Evolutionary conservation across 2,797 vertebrate genomes (phyloP).

Genomic region (Kryptolebias ocellatus): DNA sequence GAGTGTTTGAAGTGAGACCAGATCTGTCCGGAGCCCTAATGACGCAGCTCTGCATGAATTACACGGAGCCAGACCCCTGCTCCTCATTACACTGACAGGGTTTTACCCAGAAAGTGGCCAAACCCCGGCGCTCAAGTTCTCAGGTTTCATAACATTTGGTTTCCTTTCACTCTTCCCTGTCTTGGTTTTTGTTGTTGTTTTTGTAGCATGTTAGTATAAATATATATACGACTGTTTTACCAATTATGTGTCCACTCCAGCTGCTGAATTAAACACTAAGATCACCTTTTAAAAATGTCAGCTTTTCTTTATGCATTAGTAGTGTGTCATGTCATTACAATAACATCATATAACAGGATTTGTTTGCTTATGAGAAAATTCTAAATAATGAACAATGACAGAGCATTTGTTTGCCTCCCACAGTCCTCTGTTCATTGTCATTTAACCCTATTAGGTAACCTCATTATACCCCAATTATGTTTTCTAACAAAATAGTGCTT

Average conservation of each 20-base stretch:
- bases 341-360: background rate
- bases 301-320: too few species aligned
- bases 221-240: background rate
- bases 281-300: too few species aligned
- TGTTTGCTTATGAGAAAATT: conserved; percentile 2
- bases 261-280: too few species aligned
- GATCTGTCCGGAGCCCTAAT: conserved; percentile 65
- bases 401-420: background rate
- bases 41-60: conserved; percentile 60
- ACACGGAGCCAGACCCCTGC: conserved; percentile 40
- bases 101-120: conserved; percentile 32
- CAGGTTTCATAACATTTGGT: conserved; percentile 31
- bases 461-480: conserved; percentile 3
- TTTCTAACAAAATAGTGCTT: background rate
- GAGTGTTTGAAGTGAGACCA: conserved; percentile 71
- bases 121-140: conserved; percentile 39
- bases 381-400: too few species aligned
- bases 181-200: background rate
- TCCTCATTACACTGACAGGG: conserved; percentile 26
- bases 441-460: conserved; percentile 6
- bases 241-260: background rate
- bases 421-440: background rate
- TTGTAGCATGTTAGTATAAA: background rate
- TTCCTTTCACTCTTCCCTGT: conserved; percentile 14
- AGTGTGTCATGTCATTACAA: background rate